Evolutionary conservation across 2,113 vertebrate genomes (phyloP), one percentile per base, ranked within the genome.

Genomic region (Pyxicephalus adspersus): DNA sequence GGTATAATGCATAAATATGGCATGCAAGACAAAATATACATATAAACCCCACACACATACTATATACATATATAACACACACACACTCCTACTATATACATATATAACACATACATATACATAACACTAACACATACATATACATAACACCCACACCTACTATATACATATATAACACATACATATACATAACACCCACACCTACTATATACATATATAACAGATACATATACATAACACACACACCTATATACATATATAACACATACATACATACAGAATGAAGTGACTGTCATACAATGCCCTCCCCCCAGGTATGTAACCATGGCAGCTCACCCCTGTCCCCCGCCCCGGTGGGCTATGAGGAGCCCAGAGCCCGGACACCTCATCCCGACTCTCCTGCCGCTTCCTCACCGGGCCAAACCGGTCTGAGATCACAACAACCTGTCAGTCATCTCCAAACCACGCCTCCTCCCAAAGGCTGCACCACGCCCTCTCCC

Each of bases 391-490:
- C 58, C 52, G 70, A 45, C 52, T 7, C 55, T 71, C 29, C 54
- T n/a, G 7, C 16, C 64, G 20, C 17, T 18, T 26, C 34, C 7
- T n/a, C 38, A 18, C 77, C 25, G 55, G 77, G 66, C 45, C 25
- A 80, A 80, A 80, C 77, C 77, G 77, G 77, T 80, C 68, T 80
- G 55, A n/a, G 66, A 80, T 52, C 77, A 80, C 65, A 80, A 80
- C 77, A 80, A 80, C 77, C 61, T 61, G 66, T 80, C 67, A 80
- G 22, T 80, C 77, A 71, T 1, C 20, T 2, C 0, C 5, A 71
- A n/a, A 1, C 29, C 57, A 22, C 77, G 77, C 77, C 76, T 51
- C 28, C 23, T 26, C 7, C 3, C 1, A 1, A 18, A 31, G 26
- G 8, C 4, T 13, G 22, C 11, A 18, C 2, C 20, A 15, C 2